A percentile compares a stretch with the other conserved stretches of the same genome.
These are phyloP conservation scores for Antheraea pernyi DNA, from an alignment of 1,140 invertebrate species.

Conservation along the genomic window DNA sequence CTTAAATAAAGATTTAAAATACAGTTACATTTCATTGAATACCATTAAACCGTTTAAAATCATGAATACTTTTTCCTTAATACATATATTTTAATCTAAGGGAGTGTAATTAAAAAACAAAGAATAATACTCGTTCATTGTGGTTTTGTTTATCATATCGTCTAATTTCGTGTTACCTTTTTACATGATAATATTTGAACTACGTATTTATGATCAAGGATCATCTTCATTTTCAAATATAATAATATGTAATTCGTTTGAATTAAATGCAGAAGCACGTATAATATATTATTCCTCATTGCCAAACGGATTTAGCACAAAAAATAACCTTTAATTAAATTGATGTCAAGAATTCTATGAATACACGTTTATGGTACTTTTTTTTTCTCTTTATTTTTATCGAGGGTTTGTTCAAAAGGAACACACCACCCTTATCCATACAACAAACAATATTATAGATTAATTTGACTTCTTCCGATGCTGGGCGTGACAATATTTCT, in stretches of 20 bases:
- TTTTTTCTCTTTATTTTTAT: too few species aligned
- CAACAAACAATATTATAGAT: too few species aligned
- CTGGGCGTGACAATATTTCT: too few species aligned
- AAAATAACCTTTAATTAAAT: constrained; percentile 1
- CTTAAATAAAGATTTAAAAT: too few species aligned
- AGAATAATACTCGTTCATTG: too few species aligned
- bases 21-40: too few species aligned
- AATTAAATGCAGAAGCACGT: background rate
- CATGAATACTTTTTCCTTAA: too few species aligned
- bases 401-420: too few species aligned
- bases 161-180: background rate
- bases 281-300: background rate
- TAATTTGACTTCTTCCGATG: too few species aligned
- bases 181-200: background rate
- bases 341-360: constrained; percentile 11
- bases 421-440: too few species aligned
- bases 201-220: constrained; percentile 7
- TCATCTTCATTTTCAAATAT: background rate
- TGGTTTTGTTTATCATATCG: background rate
- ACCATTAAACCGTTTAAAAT: too few species aligned
- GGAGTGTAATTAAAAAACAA: background rate
- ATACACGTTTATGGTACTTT: background rate
- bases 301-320: constrained; percentile 2
- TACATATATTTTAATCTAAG: background rate
- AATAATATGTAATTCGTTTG: background rate